Evolutionary conservation across 2,797 vertebrate genomes (phyloP), one percentile per base, ranked within the genome.

Genomic region (Orestias chungarensis): DNA sequence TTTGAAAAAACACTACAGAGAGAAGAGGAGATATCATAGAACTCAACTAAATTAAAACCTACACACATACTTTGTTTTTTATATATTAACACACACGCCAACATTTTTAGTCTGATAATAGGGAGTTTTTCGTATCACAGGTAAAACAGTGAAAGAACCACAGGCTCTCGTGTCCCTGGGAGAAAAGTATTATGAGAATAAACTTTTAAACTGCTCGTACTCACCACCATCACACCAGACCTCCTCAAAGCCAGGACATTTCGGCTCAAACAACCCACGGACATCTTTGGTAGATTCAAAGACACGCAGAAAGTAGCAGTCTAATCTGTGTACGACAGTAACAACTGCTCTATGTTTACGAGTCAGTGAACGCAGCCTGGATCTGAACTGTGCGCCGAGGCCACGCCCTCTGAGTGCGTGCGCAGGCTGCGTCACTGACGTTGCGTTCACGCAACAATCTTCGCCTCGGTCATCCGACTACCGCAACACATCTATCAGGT

Each of bases 211-310:
- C 3, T 12, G 6, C 50, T 23, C 46, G 1, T 27, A 88, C 91
- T 91, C 66, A 94, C 92, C 89, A 86, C 66, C 80, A 86, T 81
- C 6, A 74, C 38, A 12, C 81, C 77, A 62, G 80, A 74, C 23
- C 79, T 87, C 69, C 88, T 89, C 0, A 88, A 14, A 15, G 84
- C 84, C 82, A 85, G 38, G 11, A 85, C 82, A 78, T 84, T 87
- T 59, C 86, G 73, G 38, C 79, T 76, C 17, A 93, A 6, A 68
- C 81, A 83, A 5, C 40, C 78, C 3, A 78, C 68, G 3, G 86
- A 91, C 92, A 94, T 94, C 0, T 1, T 87, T 89, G 29, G 6
- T n/a, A 0, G 1, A 12, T 49, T 2, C 3, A 4, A 25, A 2
- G 40, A 20, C 66, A 64, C 2, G 0, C 25, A 42, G 10, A 20